Percentiles rank a stretch among this genome's conserved stretches.
These are phyloP conservation scores for Tupaia tana DNA, from an alignment of 2,113 vertebrate species.

Conservation along the genomic window DNA sequence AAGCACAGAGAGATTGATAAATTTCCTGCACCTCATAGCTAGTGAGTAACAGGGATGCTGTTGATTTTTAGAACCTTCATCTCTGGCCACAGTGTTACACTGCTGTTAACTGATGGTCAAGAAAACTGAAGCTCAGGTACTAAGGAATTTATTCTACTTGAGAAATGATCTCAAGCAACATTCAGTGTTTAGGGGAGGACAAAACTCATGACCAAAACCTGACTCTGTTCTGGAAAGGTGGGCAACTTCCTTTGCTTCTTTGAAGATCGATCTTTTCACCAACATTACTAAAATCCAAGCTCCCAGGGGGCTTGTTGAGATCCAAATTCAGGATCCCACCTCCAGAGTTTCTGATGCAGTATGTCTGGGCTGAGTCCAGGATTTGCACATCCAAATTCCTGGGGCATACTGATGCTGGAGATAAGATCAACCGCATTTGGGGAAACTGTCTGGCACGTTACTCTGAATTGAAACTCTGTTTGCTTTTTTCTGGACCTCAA, in stretches of 20 bases:
- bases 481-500: not conserved
- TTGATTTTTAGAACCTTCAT: conserved; percentile 23
- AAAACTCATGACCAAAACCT: not conserved
- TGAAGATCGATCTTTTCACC: not conserved
- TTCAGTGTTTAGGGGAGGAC: not conserved
- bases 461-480: not conserved
- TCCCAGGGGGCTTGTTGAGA: not conserved
- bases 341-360: not conserved
- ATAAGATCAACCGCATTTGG: fast-evolving
- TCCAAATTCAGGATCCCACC: not conserved
- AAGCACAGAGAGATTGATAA: not conserved
- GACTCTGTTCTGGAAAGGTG: not conserved
- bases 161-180: not conserved
- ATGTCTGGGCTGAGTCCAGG: not conserved
- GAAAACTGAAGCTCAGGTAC: not conserved
- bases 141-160: not conserved
- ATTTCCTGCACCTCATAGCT: not conserved
- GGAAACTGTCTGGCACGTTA: fast-evolving
- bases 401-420: not conserved
- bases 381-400: not conserved
- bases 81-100: not conserved
- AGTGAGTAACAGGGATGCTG: not conserved
- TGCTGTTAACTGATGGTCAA: not conserved
- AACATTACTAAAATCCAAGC: not conserved
- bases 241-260: not conserved